Evolutionary conservation across 2,113 vertebrate species (phyloP).

Genomic region (Mus spicilegus): DNA sequence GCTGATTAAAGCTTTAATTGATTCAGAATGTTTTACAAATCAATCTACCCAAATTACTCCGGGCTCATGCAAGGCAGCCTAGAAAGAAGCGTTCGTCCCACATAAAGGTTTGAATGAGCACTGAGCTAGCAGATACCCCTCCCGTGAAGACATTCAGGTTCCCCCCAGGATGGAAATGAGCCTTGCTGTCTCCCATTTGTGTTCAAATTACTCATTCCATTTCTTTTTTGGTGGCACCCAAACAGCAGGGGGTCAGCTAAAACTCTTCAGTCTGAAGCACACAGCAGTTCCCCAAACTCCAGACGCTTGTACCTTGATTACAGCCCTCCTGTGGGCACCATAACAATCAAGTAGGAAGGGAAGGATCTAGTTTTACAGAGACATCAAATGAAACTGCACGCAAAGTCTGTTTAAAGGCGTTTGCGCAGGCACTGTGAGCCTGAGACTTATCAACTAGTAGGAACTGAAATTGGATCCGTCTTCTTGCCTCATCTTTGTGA

Average conservation of each 20-base stretch:
- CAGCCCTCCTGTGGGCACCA: neutral
- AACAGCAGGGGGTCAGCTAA: constrained; percentile 59
- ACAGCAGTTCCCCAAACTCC: neutral
- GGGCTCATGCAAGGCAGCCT: constrained; percentile 74
- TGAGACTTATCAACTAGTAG: neutral
- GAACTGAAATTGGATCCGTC: neutral
- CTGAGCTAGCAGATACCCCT: constrained; percentile 64
- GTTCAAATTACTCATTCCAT: constrained; percentile 73
- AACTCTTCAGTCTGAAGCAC: constrained; percentile 40
- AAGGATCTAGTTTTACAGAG: neutral
- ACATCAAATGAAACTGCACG: neutral
- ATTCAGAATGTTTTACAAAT: constrained; percentile 87
- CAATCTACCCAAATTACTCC: constrained; percentile 85
- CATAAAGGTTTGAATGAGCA: constrained; percentile 60
- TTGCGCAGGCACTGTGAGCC: neutral
- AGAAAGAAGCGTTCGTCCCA: constrained; percentile 71
- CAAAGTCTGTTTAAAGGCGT: neutral
- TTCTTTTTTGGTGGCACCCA: constrained; percentile 60
- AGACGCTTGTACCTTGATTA: neutral
- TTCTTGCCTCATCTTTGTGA: neutral
- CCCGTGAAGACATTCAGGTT: constrained; percentile 60
- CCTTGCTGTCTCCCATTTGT: neutral
- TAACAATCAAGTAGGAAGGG: neutral
- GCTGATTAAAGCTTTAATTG: constrained; percentile 89
- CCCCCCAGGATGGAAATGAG: constrained; percentile 49